These are phyloP conservation scores for Tretioscincus oriximinensis DNA, from an alignment of 2,113 vertebrate genomes.

Conservation along the genomic window DNA sequence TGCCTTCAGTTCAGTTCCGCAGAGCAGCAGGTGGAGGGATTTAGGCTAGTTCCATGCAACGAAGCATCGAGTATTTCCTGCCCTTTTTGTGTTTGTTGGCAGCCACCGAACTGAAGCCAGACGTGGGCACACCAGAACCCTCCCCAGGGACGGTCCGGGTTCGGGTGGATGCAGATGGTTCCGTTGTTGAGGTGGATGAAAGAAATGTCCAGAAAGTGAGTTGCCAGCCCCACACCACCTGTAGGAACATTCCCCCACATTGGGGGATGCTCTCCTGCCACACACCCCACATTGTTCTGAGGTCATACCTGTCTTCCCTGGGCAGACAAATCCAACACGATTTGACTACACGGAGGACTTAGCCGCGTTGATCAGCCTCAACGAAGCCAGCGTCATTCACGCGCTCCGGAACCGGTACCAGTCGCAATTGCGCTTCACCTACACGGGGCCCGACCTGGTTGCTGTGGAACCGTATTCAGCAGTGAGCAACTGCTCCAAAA, in stretches of 20 bases:
- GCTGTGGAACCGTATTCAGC: conserved; percentile 61
- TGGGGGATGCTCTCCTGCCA: not conserved
- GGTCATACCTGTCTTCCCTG: not conserved
- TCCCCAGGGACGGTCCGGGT: conserved; percentile 79
- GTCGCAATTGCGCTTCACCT: conserved; percentile 77
- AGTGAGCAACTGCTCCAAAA: conserved; percentile 54
- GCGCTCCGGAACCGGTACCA: conserved; percentile 76
- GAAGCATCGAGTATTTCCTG: not conserved
- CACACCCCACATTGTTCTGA: not conserved
- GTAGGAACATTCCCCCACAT: too few species aligned
- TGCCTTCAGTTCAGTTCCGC: too few species aligned
- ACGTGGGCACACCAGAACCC: conserved; percentile 89
- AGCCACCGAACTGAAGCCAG: conserved; percentile 93
- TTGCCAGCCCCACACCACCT: too few species aligned
- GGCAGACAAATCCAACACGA: conserved; percentile 83
- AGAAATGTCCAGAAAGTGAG: conserved; percentile 83
- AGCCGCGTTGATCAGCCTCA: conserved; percentile 81
- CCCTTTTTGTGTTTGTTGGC: not conserved
- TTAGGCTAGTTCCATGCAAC: too few species aligned
- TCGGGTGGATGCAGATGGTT: conserved; percentile 74
- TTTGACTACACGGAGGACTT: conserved; percentile 86
- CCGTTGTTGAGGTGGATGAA: conserved; percentile 77
- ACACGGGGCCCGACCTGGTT: conserved; percentile 79
- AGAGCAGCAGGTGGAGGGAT: too few species aligned
- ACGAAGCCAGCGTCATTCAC: conserved; percentile 81